Conservation (phyloP, 2,797 vertebrate genomes). For the Enteromius radiatus region DNA sequence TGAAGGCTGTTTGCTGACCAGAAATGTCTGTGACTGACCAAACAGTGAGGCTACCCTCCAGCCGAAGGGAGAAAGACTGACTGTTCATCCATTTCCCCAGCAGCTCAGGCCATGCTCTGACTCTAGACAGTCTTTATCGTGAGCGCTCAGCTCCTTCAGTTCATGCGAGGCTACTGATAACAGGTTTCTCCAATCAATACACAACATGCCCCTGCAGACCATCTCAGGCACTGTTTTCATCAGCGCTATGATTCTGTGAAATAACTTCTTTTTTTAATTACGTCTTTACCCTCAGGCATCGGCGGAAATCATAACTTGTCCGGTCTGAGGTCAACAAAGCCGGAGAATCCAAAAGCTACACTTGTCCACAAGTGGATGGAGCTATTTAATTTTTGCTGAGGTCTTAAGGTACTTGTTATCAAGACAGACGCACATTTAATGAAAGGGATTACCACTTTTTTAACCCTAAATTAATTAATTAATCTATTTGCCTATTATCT, state of each 20-base stretch:
- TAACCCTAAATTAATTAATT: not conserved
- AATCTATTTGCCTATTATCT: not conserved
- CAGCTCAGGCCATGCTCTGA: constrained; percentile 29
- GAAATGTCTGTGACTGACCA: not conserved
- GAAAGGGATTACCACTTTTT: not conserved
- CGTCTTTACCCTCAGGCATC: constrained; percentile 12
- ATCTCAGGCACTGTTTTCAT: constrained; percentile 41
- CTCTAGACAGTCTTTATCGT: constrained; percentile 71
- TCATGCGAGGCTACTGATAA: constrained; percentile 80
- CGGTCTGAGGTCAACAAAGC: constrained; percentile 29
- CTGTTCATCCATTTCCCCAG: constrained; percentile 48
- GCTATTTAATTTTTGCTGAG: not conserved
- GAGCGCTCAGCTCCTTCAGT: constrained; percentile 77
- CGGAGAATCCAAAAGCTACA: constrained; percentile 12
- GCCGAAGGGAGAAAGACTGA: constrained; percentile 31
- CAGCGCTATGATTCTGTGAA: constrained; percentile 44
- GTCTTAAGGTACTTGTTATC: constrained; percentile 1
- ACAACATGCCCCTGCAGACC: constrained; percentile 47
- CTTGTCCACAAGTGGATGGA: not conserved
- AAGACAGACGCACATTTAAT: constrained; percentile 11
- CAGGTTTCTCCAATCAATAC: constrained; percentile 66
- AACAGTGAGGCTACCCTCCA: constrained; percentile 7
- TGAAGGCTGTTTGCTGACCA: not conserved
- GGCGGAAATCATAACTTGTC: constrained; percentile 31
- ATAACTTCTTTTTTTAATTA: constrained; percentile 49